Evolutionary conservation across 2,113 vertebrate species (phyloP).

Genomic region (Amphiprion percula): DNA sequence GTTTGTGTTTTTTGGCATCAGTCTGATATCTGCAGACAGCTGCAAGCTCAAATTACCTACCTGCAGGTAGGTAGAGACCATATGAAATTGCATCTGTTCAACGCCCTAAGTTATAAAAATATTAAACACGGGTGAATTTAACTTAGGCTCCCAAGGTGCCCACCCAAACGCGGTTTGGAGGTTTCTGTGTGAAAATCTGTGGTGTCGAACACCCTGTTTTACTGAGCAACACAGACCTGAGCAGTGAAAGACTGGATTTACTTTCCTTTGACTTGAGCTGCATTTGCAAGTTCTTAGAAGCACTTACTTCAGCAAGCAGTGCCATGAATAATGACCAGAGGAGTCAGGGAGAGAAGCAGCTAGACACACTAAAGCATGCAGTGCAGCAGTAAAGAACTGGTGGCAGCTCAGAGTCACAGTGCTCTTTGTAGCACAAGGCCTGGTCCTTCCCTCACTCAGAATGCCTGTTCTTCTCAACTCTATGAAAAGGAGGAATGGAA

Average conservation of each 20-base stretch:
- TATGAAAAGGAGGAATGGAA: constrained; percentile 67
- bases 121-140: neutral
- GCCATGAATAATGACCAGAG: constrained; percentile 51
- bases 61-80: neutral
- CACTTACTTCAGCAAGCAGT: constrained; percentile 33
- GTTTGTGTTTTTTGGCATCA: too few species aligned
- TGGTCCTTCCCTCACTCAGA: constrained; percentile 42
- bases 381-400: constrained; percentile 35
- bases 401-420: constrained; percentile 47
- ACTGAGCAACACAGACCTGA: neutral
- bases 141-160: neutral
- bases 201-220: neutral
- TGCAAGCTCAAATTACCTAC: neutral
- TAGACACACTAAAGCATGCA: constrained; percentile 12
- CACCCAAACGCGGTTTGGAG: neutral
- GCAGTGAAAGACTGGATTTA: constrained; percentile 18
- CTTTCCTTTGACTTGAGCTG: constrained; percentile 25
- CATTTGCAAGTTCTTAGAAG: constrained; percentile 43
- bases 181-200: neutral
- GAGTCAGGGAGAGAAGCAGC: constrained; percentile 19
- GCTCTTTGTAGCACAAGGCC: constrained; percentile 35
- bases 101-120: too few species aligned
- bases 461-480: constrained; percentile 51
- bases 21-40: neutral
- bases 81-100: too few species aligned